Evolutionary conservation across 2,113 vertebrate species (phyloP), one percentile per base, ranked within the genome.

Genomic region (Notothenia coriiceps): DNA sequence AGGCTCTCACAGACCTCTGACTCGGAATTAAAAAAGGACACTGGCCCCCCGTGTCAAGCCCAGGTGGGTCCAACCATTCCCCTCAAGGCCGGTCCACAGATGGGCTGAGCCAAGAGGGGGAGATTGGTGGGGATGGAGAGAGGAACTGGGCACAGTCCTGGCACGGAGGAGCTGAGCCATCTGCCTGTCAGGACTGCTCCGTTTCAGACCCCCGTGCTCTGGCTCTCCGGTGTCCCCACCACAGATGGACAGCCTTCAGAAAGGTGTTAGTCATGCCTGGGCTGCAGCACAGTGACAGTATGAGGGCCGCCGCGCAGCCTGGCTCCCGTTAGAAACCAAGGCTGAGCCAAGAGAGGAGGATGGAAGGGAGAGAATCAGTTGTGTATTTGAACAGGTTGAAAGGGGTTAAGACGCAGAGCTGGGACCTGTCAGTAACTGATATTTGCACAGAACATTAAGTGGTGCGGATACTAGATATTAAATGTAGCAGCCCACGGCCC

Each of bases 201-300:
- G 70, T 89, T 74, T 88, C 90, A 92, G 88, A 90, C 80, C 86
- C 78, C 74, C 72, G 35, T 40, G 85, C 72, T 63, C 88, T 29
- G 82, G 67, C 70, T 86, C 75, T 5, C 35, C 18, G 0, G 74
- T 77, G 87, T 74, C 84, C 79, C 78, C 82, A 79, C 71, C 85
- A 79, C 89, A 92, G 91, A 91, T 91, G 92, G 91, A 91, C 88
- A 82, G 82, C 77, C 78, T 79, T 90, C 83, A 79, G 80, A 90
- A 90, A 87, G 79, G 90, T 88, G 88, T 89, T 79, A 82, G 79
- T 86, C 79, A 83, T 85, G 84, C 74, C 77, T 78, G 78, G 69
- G 66, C 79, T 69, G 83, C 66, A 76, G 44, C 67, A 33, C 64
- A 49, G 75, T 76, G 77, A 82, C 78, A 89, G 70, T 1, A 4